These are phyloP conservation scores for Melolontha melolontha DNA, from an alignment of 2,888 invertebrate species.

Conservation along the genomic window DNA sequence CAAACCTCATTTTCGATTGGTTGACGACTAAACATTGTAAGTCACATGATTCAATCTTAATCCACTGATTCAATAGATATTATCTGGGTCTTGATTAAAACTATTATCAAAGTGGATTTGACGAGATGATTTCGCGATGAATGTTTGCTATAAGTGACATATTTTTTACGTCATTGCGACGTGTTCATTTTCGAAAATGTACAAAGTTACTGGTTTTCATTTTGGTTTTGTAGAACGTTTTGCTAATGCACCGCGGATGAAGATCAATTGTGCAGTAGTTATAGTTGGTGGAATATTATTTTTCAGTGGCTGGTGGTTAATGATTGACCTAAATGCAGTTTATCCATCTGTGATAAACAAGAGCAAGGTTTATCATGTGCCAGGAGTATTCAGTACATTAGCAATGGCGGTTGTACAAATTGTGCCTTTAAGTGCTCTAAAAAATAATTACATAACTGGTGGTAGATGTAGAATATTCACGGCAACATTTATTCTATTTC, in stretches of 20 bases:
- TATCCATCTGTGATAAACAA: conserved; percentile 43
- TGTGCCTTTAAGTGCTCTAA: conserved; percentile 50
- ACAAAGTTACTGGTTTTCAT: conserved; percentile 21
- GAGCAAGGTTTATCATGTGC: conserved; percentile 51
- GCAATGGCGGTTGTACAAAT: conserved; percentile 52
- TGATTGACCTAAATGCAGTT: conserved; percentile 52
- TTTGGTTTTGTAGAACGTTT: conserved; percentile 26
- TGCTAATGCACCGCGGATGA: conserved; percentile 31
- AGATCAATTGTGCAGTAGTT: conserved; percentile 49
- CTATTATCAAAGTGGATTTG: too few relatives aligned
- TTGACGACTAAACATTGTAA: too few relatives aligned
- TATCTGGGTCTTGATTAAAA: too few relatives aligned
- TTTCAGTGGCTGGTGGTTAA: conserved; percentile 58
- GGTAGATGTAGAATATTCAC: conserved; percentile 47
- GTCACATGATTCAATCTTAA: too few relatives aligned
- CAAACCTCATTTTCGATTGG: too few relatives aligned
- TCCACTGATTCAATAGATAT: too few relatives aligned
- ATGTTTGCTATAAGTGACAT: too few relatives aligned
- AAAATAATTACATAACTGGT: conserved; percentile 45
- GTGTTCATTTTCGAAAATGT: conserved; percentile 6
- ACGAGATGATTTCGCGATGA: too few relatives aligned
- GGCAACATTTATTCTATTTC: conserved; percentile 50
- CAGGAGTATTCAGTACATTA: conserved; percentile 52
- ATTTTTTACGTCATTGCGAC: background rate
- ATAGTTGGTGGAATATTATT: conserved; percentile 52